These are phyloP conservation scores for Glyphotaelius pellucidus DNA, from an alignment of 2,888 invertebrate genomes.

Conservation along the genomic window DNA sequence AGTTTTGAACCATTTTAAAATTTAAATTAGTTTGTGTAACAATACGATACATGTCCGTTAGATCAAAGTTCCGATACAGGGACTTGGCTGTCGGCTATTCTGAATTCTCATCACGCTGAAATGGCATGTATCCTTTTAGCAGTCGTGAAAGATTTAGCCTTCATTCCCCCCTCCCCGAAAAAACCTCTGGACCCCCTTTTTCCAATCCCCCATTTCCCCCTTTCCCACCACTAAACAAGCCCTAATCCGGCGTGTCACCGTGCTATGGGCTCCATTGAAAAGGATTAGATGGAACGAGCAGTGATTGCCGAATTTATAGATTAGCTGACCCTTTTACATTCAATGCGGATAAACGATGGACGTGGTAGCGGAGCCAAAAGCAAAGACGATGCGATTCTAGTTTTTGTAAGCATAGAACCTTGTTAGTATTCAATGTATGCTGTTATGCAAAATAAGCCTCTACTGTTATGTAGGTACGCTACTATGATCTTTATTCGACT, in stretches of 20 bases:
- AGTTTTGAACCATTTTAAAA: not conserved
- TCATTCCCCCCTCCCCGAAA: not conserved
- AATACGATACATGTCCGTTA: not conserved
- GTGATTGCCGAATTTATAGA: slow-evolving; percentile 43
- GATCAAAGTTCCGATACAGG: slow-evolving; percentile 14
- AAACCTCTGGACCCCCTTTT: not conserved
- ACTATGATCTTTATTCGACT: not conserved
- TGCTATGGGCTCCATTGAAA: slow-evolving; percentile 31
- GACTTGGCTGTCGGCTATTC: not conserved
- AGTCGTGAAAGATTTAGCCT: slow-evolving; percentile 35
- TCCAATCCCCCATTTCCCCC: not conserved
- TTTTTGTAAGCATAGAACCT: not conserved
- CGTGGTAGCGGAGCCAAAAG: not conserved
- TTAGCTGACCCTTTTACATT: slow-evolving; percentile 38
- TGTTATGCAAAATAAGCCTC: not conserved
- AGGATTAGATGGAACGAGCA: slow-evolving; percentile 27
- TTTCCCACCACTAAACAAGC: not conserved
- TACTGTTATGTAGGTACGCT: not conserved
- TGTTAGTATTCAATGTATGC: not conserved
- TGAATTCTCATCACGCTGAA: slow-evolving; percentile 31
- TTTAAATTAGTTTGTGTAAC: not conserved
- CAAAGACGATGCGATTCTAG: not conserved
- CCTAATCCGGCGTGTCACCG: slow-evolving; percentile 25
- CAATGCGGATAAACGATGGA: slow-evolving; percentile 22
- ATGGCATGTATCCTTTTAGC: slow-evolving; percentile 39